Evolutionary conservation across 1,140 invertebrate species (phyloP), one percentile per base, ranked within the genome.

Genomic region (Panulirus ornatus): DNA sequence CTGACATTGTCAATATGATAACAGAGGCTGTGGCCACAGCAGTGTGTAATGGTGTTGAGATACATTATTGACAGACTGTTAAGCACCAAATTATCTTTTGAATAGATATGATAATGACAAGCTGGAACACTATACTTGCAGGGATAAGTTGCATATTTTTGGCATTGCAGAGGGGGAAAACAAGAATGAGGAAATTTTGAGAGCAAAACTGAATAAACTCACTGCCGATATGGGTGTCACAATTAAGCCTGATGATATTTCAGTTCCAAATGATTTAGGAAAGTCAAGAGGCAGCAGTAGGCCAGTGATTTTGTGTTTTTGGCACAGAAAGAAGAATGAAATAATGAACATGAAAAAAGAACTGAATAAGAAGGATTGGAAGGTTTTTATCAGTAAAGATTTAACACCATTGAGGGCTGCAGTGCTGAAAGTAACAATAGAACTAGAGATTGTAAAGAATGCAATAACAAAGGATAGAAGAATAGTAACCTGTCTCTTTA

Each of bases 241-340:
- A 19, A 6, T 78, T 9, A 78, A 78, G 38, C 75, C 40, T 8
- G 38, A 78, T 1, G 38, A 78, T 3, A 42, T 78, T 27, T 78
- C 38, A 42, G 38, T 78, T 9, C 34, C 22, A 11, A 34, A 78
- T 44, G 34, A 40, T 19, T 14, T 78, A 27, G 75, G 75, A 47
- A 78, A 78, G 42, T 6, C 38, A 5, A 78, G 38, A 27, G 75
- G 42, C 9, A 40, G 75, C 27, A 40, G 75, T 78, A 78, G 75
- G n/a, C 75, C 75, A 42, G 75, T 78, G 38, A 78, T 78, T 47
- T 34, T 78, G n/a, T 5, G 38, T n/a, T n/a, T n/a, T n/a, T n/a
- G n/a, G n/a, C n/a, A 78, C 38, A 40, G 38, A 40, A 78, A 78
- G 19, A 78, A 19, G 36, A 78, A 78, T 27, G 75, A 78, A 78